Conservation (phyloP, 2,113 vertebrate genomes). For the Phaetusa simplex region DNA sequence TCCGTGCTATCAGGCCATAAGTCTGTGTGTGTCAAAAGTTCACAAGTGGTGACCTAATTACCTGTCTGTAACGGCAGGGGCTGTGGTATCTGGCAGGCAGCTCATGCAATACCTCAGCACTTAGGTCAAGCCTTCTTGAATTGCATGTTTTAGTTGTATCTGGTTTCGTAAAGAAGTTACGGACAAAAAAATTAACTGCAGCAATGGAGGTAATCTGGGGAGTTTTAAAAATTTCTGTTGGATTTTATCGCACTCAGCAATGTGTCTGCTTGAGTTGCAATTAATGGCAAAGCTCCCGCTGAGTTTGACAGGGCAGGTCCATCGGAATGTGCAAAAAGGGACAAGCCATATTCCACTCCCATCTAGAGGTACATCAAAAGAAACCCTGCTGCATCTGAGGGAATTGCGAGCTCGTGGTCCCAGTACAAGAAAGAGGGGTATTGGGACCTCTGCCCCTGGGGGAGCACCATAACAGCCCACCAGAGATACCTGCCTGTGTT, state of each 20-base stretch:
- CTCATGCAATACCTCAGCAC: conserved; percentile 42
- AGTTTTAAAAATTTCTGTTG: conserved; percentile 42
- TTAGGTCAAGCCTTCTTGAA: conserved; percentile 48
- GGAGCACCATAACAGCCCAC: background rate
- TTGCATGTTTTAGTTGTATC: conserved; percentile 42
- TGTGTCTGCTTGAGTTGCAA: background rate
- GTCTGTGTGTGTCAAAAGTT: conserved; percentile 36
- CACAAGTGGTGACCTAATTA: conserved; percentile 46
- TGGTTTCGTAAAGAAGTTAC: background rate
- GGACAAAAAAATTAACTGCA: conserved; percentile 40
- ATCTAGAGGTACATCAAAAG: background rate
- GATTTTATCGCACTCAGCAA: background rate
- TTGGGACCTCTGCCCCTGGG: background rate
- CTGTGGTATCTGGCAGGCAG: conserved; percentile 41
- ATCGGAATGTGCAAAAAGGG: background rate
- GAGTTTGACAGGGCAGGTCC: background rate
- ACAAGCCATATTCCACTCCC: background rate
- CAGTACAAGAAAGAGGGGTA: background rate
- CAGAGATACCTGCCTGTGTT: background rate
- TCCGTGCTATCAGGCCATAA: background rate
- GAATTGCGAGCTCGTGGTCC: background rate
- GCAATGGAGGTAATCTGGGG: conserved; percentile 5
- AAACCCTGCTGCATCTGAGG: background rate
- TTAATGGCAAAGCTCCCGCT: background rate
- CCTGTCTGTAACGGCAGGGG: background rate